Base-by-base conservation (phyloP, 2,113 vertebrate genomes). In the Brachionichthys hirsutus region DNA sequence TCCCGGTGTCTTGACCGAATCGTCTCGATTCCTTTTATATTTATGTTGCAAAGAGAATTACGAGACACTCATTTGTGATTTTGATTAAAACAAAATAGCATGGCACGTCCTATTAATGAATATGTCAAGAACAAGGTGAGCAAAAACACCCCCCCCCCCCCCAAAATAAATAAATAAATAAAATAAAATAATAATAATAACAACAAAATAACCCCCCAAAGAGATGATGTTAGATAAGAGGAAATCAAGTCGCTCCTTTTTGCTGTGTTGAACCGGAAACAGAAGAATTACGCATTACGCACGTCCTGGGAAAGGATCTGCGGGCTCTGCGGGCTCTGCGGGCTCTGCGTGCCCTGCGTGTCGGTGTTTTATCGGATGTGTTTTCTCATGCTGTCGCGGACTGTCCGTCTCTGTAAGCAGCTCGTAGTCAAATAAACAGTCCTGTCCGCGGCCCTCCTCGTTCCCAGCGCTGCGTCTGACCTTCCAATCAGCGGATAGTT, bases 311-410 rank as follows among this genome's bases (percentile, higher is more conserved):
- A 77, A 70, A 58, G 2, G 35, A 64, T 51, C 55, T 10, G 34
- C 24, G 58, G 53, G 45, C 30, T 30, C 24, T n/a, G n/a, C 24
- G 24, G 24, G 1, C 24, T 30, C n/a, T n/a, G n/a, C n/a, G n/a
- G n/a, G n/a, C n/a, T n/a, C n/a, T n/a, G 3, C 48, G 16, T 20
- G 59, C 24, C n/a, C 58, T 11, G 46, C 46, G 9, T 62, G 50
- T 24, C 81, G 44, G 70, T 20, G 16, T 73, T 45, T 77, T 70
- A 73, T 77, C 75, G 19, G 72, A 77, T 54, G 47, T 76, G 79
- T 81, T 84, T 87, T 77, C 78, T 86, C 78, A 78, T 82, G 82
- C 75, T 79, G 81, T 76, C 64, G 55, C 65, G 68, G 73, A 63
- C 70, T 57, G 24, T 63, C 62, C 52, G 54, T 79, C 54, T 75